These are phyloP conservation scores for Altica lythri DNA, from an alignment of 2,888 invertebrate species.

Conservation along the genomic window DNA sequence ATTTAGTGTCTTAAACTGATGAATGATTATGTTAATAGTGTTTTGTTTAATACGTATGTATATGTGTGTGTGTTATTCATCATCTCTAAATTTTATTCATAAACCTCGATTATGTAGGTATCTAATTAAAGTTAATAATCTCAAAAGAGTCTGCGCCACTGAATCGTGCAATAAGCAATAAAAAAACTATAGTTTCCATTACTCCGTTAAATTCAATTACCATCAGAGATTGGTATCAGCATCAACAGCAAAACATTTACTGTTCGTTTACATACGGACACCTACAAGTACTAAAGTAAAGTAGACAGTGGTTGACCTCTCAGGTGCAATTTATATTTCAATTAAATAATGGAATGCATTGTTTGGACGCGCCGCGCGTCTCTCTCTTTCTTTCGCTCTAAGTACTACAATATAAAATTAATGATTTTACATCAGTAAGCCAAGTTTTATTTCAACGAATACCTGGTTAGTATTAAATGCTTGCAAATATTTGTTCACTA, in stretches of 20 bases:
- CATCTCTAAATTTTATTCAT: too few relatives aligned
- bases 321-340: constrained; percentile 21
- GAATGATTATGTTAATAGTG: too few relatives aligned
- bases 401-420: too few relatives aligned
- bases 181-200: constrained; percentile 1
- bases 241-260: constrained; percentile 7
- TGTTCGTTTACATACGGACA: constrained; percentile 15
- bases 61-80: too few relatives aligned
- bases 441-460: too few relatives aligned
- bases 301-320: constrained; percentile 20
- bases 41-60: too few relatives aligned
- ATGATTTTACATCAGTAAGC: too few relatives aligned
- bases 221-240: constrained; percentile 7
- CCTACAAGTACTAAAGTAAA: constrained; percentile 14
- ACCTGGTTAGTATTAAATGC: too few relatives aligned
- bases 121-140: too few relatives aligned
- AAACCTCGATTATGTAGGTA: too few relatives aligned
- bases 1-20: too few relatives aligned
- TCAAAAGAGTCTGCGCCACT: background rate
- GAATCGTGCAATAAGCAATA: background rate
- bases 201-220: constrained; percentile 15
- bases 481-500: too few relatives aligned
- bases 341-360: constrained; percentile 23
- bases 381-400: background rate
- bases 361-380: constrained; percentile 11